phyloP scores from a whole-genome alignment of 2,113 vertebrate species.

The Boulengeromyrus knoepffleri region DNA sequence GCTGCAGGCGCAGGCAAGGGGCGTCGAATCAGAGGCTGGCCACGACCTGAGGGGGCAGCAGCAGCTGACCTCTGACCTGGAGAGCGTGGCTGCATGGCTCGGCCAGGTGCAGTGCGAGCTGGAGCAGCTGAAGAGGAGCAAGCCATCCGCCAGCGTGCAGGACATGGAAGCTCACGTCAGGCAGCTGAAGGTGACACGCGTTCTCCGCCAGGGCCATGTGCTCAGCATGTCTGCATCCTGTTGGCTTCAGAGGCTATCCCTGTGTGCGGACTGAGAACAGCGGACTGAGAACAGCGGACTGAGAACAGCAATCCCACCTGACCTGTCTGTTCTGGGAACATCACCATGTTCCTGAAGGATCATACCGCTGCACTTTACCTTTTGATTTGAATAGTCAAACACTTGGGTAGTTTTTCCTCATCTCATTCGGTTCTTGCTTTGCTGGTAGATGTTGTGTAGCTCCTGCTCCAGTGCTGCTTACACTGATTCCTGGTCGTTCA shows the following conservation, averaged over 20 bases:
- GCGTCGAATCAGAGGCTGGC: constrained; percentile 53
- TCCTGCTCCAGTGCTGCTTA: not conserved
- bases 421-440: not conserved
- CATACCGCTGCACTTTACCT: not conserved
- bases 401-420: not conserved
- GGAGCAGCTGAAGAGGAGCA: constrained; percentile 47
- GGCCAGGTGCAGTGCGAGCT: constrained; percentile 61
- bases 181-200: constrained; percentile 66
- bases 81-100: constrained; percentile 70
- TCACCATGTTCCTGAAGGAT: not conserved
- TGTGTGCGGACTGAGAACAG: not conserved
- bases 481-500: not conserved
- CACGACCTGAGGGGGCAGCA: constrained; percentile 57
- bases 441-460: not conserved
- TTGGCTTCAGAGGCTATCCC: not conserved
- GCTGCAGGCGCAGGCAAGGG: constrained; percentile 69
- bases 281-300: not conserved
- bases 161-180: constrained; percentile 63
- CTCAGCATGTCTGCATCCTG: not conserved
- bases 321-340: not conserved
- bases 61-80: constrained; percentile 65
- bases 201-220: not conserved
- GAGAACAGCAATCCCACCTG: not conserved
- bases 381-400: not conserved
- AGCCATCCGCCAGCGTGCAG: constrained; percentile 48